Percentiles rank a stretch among this genome's conserved stretches.
These are phyloP conservation scores for Doryteuthis pealeii DNA, from an alignment of 1,140 invertebrate species.

Conservation along the genomic window DNA sequence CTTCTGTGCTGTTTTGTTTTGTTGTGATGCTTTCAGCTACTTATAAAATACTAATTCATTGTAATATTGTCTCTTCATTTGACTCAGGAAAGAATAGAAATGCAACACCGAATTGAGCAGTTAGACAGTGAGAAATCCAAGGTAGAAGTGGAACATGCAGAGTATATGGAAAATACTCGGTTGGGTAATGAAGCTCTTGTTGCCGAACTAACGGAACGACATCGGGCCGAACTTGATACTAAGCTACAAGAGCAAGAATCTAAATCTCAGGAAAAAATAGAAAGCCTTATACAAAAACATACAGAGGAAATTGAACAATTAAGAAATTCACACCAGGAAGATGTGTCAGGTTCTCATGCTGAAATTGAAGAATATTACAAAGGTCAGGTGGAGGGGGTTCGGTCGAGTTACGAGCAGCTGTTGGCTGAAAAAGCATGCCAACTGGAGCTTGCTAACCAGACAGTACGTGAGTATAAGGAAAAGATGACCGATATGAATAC, in stretches of 20 bases:
- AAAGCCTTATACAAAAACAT: slow-evolving; percentile 37
- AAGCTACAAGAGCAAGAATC: slow-evolving; percentile 25
- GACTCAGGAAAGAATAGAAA: slow-evolving; percentile 19
- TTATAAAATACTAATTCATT: too few species aligned
- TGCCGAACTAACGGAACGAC: slow-evolving; percentile 9
- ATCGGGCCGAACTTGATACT: slow-evolving; percentile 24
- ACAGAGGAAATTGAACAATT: slow-evolving; percentile 35
- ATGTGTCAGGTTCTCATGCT: slow-evolving; percentile 28
- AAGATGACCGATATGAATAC: slow-evolving; percentile 9
- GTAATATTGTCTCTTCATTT: too few species aligned
- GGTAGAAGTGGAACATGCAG: slow-evolving; percentile 25
- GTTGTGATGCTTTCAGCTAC: too few species aligned
- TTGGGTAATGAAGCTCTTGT: slow-evolving; percentile 14
- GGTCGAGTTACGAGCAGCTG: slow-evolving; percentile 30
- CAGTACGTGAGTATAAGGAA: slow-evolving; percentile 13
- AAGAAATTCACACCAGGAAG: slow-evolving; percentile 36
- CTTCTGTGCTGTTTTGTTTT: too few species aligned
- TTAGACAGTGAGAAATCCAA: slow-evolving; percentile 30
- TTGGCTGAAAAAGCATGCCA: slow-evolving; percentile 28
- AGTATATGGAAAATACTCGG: background rate
- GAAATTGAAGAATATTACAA: slow-evolving; percentile 41
- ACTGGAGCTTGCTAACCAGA: slow-evolving; percentile 17
- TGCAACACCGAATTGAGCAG: slow-evolving; percentile 21
- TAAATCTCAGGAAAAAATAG: slow-evolving; percentile 31
- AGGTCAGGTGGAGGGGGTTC: slow-evolving; percentile 31